Evolutionary conservation across 1,140 invertebrate genomes (phyloP).

Genomic region (Temnothorax longispinosus): DNA sequence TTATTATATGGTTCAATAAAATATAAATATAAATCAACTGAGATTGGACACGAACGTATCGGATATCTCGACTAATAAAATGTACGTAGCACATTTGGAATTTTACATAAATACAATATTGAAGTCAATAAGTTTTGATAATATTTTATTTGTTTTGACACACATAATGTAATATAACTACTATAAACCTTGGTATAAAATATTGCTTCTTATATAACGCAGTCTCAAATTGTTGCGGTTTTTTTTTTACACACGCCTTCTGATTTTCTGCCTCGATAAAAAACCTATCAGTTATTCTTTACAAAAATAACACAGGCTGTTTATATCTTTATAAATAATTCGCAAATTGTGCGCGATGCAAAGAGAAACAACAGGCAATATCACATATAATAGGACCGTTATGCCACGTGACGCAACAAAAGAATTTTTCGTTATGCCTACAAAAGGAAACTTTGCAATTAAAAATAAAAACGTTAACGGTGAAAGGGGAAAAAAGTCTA

Average conservation of each 20-base stretch:
- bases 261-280: too few relatives aligned
- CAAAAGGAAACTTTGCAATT: not conserved
- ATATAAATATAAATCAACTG: not conserved
- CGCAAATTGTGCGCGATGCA: not conserved
- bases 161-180: conserved; percentile 64
- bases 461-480: not conserved
- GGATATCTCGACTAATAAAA: conserved; percentile 9
- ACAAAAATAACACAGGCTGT: not conserved
- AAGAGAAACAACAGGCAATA: not conserved
- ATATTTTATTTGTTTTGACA: conserved; percentile 74
- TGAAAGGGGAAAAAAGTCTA: not conserved
- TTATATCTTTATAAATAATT: not conserved
- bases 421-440: conserved; percentile 21
- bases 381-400: too few relatives aligned
- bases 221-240: conserved; percentile 1
- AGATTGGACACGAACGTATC: not conserved
- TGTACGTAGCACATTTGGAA: conserved; percentile 66
- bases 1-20: conserved; percentile 22
- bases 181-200: conserved; percentile 21
- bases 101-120: conserved; percentile 74
- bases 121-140: conserved; percentile 73
- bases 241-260: not conserved
- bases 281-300: not conserved
- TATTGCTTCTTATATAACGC: not conserved
- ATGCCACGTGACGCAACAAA: conserved; percentile 48